Conservation (phyloP, 2,888 invertebrate genomes). For the Philaethria dido region DNA sequence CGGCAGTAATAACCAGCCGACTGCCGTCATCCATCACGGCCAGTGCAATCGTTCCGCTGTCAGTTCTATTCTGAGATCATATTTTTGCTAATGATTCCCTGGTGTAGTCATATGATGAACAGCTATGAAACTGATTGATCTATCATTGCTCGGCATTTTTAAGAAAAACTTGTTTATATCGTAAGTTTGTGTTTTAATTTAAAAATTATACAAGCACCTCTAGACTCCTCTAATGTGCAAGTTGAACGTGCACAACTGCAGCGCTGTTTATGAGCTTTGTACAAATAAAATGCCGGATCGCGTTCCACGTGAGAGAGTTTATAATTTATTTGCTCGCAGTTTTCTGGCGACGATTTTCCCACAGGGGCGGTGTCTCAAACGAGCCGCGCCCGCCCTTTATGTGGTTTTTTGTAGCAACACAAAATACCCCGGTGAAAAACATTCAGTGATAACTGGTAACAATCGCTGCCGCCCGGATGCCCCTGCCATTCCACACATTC, state of each 20-base stretch:
- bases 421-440: slow-evolving; percentile 82
- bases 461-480: slow-evolving; percentile 83
- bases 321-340: slow-evolving; percentile 82
- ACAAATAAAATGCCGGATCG: slow-evolving; percentile 59
- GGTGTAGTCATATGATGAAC: slow-evolving; percentile 51
- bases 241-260: slow-evolving; percentile 42
- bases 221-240: slow-evolving; percentile 44
- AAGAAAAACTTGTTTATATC: slow-evolving; percentile 24
- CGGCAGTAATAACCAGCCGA: slow-evolving; percentile 68
- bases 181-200: slow-evolving; percentile 31
- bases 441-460: slow-evolving; percentile 84
- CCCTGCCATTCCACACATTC: slow-evolving; percentile 80
- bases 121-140: slow-evolving; percentile 67
- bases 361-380: slow-evolving; percentile 82
- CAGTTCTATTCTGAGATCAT: slow-evolving; percentile 80
- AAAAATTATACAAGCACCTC: slow-evolving; percentile 33
- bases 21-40: slow-evolving; percentile 77
- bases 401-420: slow-evolving; percentile 81
- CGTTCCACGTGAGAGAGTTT: slow-evolving; percentile 78
- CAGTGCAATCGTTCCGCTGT: slow-evolving; percentile 79
- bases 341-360: slow-evolving; percentile 84
- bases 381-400: slow-evolving; percentile 82
- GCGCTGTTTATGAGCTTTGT: slow-evolving; percentile 46
- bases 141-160: slow-evolving; percentile 55
- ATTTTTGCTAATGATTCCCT: slow-evolving; percentile 80